Percentiles rank a stretch among this genome's conserved stretches.
Evolutionary conservation across 1,140 invertebrate species (phyloP).

Genomic region (Drosophila orosa): DNA sequence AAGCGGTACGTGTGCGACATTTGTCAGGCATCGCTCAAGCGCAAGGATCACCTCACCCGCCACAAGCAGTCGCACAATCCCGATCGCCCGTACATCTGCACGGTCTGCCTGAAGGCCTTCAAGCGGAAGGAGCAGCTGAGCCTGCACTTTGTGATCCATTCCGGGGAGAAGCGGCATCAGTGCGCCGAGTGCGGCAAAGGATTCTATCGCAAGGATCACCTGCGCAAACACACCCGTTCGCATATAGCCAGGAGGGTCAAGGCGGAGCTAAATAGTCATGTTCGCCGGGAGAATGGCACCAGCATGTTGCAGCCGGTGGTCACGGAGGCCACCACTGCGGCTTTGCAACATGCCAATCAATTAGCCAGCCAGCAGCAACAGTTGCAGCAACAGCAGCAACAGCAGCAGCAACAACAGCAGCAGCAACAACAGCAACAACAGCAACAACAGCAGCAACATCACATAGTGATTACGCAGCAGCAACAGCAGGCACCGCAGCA

Average conservation of each 20-base stretch:
- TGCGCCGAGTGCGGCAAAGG: slow-evolving; percentile 94
- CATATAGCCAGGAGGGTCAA: slow-evolving; percentile 92
- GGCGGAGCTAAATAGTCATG: slow-evolving; percentile 89
- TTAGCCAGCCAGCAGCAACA: slow-evolving; percentile 64
- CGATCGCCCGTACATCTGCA: slow-evolving; percentile 92
- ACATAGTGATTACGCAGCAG: slow-evolving; percentile 72
- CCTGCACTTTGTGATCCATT: slow-evolving; percentile 93
- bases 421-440: slow-evolving; percentile 64
- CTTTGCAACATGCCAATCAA: slow-evolving; percentile 70
- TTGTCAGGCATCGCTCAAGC: slow-evolving; percentile 92
- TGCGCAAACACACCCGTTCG: slow-evolving; percentile 91
- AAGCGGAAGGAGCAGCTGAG: slow-evolving; percentile 94
- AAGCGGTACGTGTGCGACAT: slow-evolving; percentile 93
- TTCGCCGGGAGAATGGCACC: slow-evolving; percentile 75
- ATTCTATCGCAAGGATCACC: slow-evolving; percentile 91
- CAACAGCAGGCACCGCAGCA: slow-evolving; percentile 59
- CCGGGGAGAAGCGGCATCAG: slow-evolving; percentile 93
- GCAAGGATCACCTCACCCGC: slow-evolving; percentile 92
- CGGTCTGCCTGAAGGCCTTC: slow-evolving; percentile 93
- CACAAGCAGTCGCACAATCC: slow-evolving; percentile 93
- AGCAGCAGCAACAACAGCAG: slow-evolving; percentile 60
- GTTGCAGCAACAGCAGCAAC: slow-evolving; percentile 66
- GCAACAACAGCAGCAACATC: slow-evolving; percentile 73
- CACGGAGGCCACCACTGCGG: slow-evolving; percentile 70
- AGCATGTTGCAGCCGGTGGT: slow-evolving; percentile 81